Conservation (phyloP, 2,797 vertebrate species). For the Melanotaenia nigrans region DNA sequence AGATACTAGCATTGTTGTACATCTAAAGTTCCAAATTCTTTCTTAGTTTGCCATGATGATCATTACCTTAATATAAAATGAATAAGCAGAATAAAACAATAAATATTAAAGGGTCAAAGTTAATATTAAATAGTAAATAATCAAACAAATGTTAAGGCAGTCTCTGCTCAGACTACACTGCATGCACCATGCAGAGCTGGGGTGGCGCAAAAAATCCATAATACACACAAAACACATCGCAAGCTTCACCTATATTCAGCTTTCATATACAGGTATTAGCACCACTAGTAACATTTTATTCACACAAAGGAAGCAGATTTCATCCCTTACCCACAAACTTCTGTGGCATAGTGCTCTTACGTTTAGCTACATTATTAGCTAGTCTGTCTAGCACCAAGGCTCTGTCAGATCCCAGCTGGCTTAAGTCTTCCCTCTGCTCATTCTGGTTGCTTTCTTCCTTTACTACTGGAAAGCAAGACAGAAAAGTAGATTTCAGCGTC, state of each 20-base stretch:
- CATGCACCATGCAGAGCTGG: slow-evolving; percentile 52
- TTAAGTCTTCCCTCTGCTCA: slow-evolving; percentile 98
- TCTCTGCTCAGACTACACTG: slow-evolving; percentile 13
- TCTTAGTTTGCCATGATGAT: not conserved
- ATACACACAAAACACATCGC: slow-evolving; percentile 26
- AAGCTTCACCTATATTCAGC: slow-evolving; percentile 13
- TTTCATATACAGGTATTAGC: slow-evolving; percentile 24
- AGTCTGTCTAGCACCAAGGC: slow-evolving; percentile 99
- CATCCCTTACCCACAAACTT: slow-evolving; percentile 99
- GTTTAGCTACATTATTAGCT: slow-evolving; percentile 99
- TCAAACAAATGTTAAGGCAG: slow-evolving; percentile 14
- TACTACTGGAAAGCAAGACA: slow-evolving; percentile 93
- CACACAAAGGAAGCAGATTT: slow-evolving; percentile 88
- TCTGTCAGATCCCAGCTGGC: slow-evolving; percentile 95
- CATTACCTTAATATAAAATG: slow-evolving; percentile 4
- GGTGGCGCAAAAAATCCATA: slow-evolving; percentile 17
- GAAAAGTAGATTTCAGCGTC: slow-evolving; percentile 82
- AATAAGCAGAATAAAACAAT: slow-evolving; percentile 2
- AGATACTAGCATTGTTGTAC: not conserved
- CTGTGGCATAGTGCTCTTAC: slow-evolving; percentile 99
- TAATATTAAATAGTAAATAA: not conserved
- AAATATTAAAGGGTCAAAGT: slow-evolving; percentile 3
- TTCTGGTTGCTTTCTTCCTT: slow-evolving; percentile 98
- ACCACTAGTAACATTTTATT: slow-evolving; percentile 45
- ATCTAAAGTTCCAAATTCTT: not conserved